phyloP scores from a whole-genome alignment of 2,888 invertebrate genomes.

The Thyatira batis region DNA sequence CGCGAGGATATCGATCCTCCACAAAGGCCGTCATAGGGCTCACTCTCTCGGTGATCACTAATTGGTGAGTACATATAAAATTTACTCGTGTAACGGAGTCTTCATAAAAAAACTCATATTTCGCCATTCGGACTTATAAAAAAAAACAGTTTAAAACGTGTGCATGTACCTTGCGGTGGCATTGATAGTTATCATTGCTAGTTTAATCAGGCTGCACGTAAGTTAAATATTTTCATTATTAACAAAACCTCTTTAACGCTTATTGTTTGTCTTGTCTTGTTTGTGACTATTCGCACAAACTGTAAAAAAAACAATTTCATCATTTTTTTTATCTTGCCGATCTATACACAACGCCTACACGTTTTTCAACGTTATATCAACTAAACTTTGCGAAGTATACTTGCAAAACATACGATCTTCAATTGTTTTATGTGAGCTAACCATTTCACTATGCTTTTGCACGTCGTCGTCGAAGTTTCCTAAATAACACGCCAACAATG shows the following conservation, averaged over 20 bases:
- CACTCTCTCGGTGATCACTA: conserved; percentile 62
- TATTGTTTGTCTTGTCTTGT: not conserved
- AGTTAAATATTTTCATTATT: conserved; percentile 46
- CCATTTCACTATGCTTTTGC: not conserved
- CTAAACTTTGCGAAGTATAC: too few species aligned
- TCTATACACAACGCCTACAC: not conserved
- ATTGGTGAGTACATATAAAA: conserved; percentile 66
- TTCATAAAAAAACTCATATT: not conserved
- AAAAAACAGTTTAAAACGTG: conserved; percentile 44
- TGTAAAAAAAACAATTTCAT: not conserved
- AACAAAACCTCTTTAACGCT: not conserved
- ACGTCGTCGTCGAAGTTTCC: not conserved
- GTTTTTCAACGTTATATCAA: not conserved
- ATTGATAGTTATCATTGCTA: conserved; percentile 74
- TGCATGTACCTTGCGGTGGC: conserved; percentile 80
- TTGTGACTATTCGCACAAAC: not conserved
- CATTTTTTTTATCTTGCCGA: not conserved
- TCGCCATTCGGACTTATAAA: conserved; percentile 5
- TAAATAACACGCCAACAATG: not conserved
- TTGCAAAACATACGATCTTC: not conserved
- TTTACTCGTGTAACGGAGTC: conserved; percentile 44
- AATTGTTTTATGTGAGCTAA: not conserved
- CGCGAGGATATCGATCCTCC: conserved; percentile 56
- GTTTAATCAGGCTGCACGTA: conserved; percentile 76
- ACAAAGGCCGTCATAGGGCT: conserved; percentile 22